Base-by-base conservation (phyloP, 2,888 invertebrate species). In the Harpalus rufipes region DNA sequence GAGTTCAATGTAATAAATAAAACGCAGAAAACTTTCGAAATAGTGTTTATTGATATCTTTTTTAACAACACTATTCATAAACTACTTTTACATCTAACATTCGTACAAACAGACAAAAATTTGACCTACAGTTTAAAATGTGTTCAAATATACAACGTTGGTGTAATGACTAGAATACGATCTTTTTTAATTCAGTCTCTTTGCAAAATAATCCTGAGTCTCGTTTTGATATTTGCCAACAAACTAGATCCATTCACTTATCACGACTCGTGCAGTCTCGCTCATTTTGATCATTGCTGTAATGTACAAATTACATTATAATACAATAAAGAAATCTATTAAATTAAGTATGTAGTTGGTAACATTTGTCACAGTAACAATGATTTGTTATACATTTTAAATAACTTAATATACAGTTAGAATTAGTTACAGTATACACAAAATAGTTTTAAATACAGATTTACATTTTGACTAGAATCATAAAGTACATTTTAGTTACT, bases 81-180 rank as follows among this genome's bases (percentile, higher is more conserved):
- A 63, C 84, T 84, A 84, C 84, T 21, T 78, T 84, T 78, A 84
- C 44, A 41, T 41, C 84, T 84, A 84, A 84, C 84, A 84, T 59
- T 84, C 78, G 84, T 84, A 84, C 84, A 84, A 84, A 84, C 78
- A 84, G 84, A 78, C 78, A 84, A 84, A 84, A 82, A 82, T 59
- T 72, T 82, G 10, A 14, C 63, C 84, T 84, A 84, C 63, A 18
- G 25, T 78, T 83, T 78, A 65, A 65, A 78, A 78, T 39, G 74
- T 63, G 59, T 84, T 65, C 68, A 81, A 84, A 84, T 83, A 25
- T 84, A 84, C 78, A 84, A 84, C 84, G 39, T 59, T 83, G 41
- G 72, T 21, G 25, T 76, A 16, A 76, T 83, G 83, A 83, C 84
- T 78, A 78, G 84, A 83, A 10, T 74, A 72, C 25, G 74, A 63